phyloP scores from a whole-genome alignment of 2,888 invertebrate genomes.

The Chirona hameri region DNA sequence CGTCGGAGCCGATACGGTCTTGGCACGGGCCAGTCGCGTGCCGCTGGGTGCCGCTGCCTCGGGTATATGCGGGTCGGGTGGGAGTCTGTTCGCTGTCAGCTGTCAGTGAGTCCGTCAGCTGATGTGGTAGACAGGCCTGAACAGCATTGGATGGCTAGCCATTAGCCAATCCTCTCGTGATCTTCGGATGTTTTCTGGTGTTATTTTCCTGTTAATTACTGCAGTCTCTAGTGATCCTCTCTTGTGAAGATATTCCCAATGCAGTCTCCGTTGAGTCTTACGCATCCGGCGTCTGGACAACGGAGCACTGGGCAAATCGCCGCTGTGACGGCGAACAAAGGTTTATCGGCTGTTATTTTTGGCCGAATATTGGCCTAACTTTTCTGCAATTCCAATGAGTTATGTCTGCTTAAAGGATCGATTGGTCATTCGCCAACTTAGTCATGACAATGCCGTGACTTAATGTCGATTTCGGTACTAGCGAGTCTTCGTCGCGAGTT shows the following conservation, averaged over 20 bases:
- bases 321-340: too few species aligned
- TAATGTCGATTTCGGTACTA: background rate
- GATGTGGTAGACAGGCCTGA: background rate
- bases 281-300: background rate
- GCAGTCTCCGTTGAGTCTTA: background rate
- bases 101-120: background rate
- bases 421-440: background rate
- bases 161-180: too few species aligned
- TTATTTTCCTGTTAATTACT: constrained; percentile 1
- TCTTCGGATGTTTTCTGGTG: background rate
- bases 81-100: background rate
- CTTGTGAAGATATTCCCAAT: background rate
- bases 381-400: background rate
- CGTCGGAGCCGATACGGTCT: background rate
- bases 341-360: background rate
- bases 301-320: too few species aligned
- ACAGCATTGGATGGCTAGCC: too few species aligned
- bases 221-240: background rate
- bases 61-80: background rate
- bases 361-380: background rate
- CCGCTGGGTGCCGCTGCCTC: background rate
- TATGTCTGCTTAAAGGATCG: background rate
- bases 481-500: background rate
- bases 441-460: background rate
- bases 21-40: background rate